Percentiles rank a stretch among this genome's conserved stretches.
Conservation (phyloP, 2,113 vertebrate genomes). For the Sinocyclocheilus maitianheensis region DNA sequence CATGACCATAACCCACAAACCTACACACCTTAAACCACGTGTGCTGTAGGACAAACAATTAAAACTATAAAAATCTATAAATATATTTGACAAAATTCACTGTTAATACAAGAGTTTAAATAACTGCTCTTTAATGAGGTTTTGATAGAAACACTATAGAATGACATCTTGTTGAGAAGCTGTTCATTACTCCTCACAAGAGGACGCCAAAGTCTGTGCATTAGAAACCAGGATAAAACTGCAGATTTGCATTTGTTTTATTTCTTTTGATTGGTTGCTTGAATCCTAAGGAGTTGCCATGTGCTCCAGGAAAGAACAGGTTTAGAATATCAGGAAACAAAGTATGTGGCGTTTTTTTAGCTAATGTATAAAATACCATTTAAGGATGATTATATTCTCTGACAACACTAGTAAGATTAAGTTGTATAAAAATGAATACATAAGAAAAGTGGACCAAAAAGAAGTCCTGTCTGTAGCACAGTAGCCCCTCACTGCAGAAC, state of each 20-base stretch:
- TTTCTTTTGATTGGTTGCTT: not conserved
- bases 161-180: not conserved
- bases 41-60: not conserved
- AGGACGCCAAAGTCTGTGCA: not conserved
- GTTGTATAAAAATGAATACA: not conserved
- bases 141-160: not conserved
- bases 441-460: not conserved
- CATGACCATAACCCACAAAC: conserved; percentile 1
- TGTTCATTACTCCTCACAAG: not conserved
- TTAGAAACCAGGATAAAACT: not conserved
- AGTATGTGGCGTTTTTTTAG: not conserved
- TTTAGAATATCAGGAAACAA: not conserved
- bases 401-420: not conserved
- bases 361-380: not conserved
- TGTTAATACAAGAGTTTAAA: not conserved
- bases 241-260: not conserved
- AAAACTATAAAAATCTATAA: not conserved
- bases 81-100: not conserved
- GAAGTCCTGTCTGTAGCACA: not conserved
- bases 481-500: not conserved
- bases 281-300: not conserved
- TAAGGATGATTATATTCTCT: not conserved
- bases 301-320: not conserved
- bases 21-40: not conserved
- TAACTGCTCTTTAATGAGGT: not conserved